A percentile compares a stretch with the other conserved stretches of the same genome.
Evolutionary conservation across 2,888 invertebrate species (phyloP).

Genomic region (Liopterus haemorrhoidalis): DNA sequence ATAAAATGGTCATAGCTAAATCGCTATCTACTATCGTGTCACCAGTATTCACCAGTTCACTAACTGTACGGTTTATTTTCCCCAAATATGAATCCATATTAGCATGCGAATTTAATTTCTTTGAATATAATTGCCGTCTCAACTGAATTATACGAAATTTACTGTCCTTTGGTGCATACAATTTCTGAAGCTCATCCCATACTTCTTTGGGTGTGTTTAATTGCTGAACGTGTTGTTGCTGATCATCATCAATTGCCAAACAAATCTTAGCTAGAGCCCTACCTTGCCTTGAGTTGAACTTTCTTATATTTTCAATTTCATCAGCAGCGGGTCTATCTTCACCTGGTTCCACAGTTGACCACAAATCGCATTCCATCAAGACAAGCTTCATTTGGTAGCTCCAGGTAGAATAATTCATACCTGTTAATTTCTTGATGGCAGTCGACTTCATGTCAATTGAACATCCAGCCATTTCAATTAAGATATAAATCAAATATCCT

Average conservation of each 20-base stretch:
- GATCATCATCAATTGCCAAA: conserved; percentile 13
- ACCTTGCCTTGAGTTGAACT: conserved; percentile 7
- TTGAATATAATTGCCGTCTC: conserved; percentile 12
- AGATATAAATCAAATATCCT: too few relatives aligned
- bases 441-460: too few relatives aligned
- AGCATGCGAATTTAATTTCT: conserved; percentile 11
- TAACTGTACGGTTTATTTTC: conserved; percentile 13
- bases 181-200: conserved; percentile 10
- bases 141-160: conserved; percentile 17
- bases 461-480: too few relatives aligned
- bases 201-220: conserved; percentile 10
- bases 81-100: conserved; percentile 9
- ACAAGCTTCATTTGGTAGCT: conserved; percentile 6
- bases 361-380: conserved; percentile 9
- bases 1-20: conserved; percentile 16
- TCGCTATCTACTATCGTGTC: conserved; percentile 14
- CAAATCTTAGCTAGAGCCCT: conserved; percentile 11
- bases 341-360: too few relatives aligned
- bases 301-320: neutral
- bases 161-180: conserved; percentile 15
- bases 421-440: too few relatives aligned
- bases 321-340: conserved; percentile 7
- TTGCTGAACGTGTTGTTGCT: conserved; percentile 12
- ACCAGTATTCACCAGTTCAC: conserved; percentile 8
- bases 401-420: neutral